A percentile compares a stretch with the other conserved stretches of the same genome.
These are phyloP conservation scores for Spilarctia lutea DNA, from an alignment of 2,888 invertebrate species.

Conservation along the genomic window DNA sequence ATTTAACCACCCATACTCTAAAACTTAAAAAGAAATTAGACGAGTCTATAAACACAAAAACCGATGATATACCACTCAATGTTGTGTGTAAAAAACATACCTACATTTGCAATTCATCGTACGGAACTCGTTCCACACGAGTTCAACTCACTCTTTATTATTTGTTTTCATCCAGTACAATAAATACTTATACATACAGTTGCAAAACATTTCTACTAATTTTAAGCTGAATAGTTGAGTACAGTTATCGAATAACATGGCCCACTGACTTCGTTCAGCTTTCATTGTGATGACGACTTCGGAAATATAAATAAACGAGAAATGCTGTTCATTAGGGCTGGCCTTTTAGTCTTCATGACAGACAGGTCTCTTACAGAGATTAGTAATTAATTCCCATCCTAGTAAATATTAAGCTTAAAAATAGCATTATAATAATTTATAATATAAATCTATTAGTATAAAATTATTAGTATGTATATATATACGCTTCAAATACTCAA, in stretches of 20 bases:
- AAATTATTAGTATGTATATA: too few relatives aligned
- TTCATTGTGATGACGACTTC: constrained; percentile 51
- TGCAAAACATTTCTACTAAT: constrained; percentile 29
- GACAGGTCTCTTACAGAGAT: background rate
- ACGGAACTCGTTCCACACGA: background rate
- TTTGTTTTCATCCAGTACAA: background rate
- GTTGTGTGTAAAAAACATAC: background rate
- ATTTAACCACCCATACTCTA: background rate
- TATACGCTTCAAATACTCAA: too few relatives aligned
- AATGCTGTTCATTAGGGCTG: constrained; percentile 53
- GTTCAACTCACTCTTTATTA: background rate
- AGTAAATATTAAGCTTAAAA: too few relatives aligned
- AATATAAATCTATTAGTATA: too few relatives aligned
- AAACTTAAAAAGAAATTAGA: background rate
- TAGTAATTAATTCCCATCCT: background rate
- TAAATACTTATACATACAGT: constrained; percentile 23
- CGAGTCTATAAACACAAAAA: background rate
- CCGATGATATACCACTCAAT: background rate
- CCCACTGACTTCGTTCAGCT: constrained; percentile 51
- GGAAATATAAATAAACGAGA: constrained; percentile 56
- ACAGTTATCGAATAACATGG: constrained; percentile 61
- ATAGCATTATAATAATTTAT: too few relatives aligned
- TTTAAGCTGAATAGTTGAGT: constrained; percentile 30
- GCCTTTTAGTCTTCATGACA: background rate
- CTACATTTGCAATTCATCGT: background rate